Base-by-base conservation (phyloP, 2,888 invertebrate species). In the Fragum whitleyi region DNA sequence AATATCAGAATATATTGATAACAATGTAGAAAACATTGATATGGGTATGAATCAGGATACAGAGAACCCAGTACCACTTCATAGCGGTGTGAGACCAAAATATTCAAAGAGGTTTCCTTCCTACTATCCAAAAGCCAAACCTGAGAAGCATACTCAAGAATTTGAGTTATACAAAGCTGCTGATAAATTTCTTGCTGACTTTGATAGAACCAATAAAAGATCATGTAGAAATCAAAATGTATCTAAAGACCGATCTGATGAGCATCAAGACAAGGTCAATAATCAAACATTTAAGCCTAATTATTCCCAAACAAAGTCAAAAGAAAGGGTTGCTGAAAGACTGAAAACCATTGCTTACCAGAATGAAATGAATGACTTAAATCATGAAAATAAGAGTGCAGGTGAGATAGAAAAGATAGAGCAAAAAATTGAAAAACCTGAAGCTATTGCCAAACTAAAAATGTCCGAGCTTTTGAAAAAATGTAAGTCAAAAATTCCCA, bases 71-170 rank as follows among this genome's bases (percentile, higher is more conserved):
- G 32, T 14, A 23, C 39, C 36, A 26, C 9, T 39, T 14, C 21
- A 36, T 21, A 14, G 21, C 11, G 32, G 36, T 21, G 16, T 36
- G 9, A 21, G 23, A 42, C 19, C 21, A 21, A 29, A n/a, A 36
- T 65, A 65, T 42, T 19, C n/a, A 6, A 65, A 65, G 26, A 39
- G 42, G 23, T 42, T 65, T 42, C 65, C 65, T 42, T n/a, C 36
- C 2, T 32, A 16, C n/a, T n/a, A 29, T 9, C 32, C 32, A n/a
- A 42, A 36, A 21, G n/a, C 19, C 19, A 65, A 42, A 65, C 19
- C n/a, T 21, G 62, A 36, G 9, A 62, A n/a, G 32, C 28, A 32
- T 36, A 16, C 7, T 9, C 42, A 32, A 7, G 65, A 65, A 11
- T 42, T 36, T 19, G 65, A 32, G 19, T 36, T 65, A 9, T 65